phyloP scores from a whole-genome alignment of 2,113 vertebrate species.

The Xenus cinereus region DNA sequence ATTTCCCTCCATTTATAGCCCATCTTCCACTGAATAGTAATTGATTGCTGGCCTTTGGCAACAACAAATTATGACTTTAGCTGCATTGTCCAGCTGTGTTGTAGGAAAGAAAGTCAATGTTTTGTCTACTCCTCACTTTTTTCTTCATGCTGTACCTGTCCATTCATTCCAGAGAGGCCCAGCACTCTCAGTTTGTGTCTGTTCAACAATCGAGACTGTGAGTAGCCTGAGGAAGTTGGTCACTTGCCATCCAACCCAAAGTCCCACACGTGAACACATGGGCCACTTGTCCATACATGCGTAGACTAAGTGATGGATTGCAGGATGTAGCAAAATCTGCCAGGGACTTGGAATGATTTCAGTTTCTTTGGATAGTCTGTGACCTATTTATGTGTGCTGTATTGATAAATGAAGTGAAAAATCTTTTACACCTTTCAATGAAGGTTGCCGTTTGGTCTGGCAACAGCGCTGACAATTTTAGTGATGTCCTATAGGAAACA shows the following conservation, averaged over 20 bases:
- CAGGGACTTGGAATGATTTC: slow-evolving; percentile 33
- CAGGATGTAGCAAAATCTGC: slow-evolving; percentile 3
- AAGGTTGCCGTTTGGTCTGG: not conserved
- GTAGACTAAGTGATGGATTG: not conserved
- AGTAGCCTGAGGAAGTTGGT: not conserved
- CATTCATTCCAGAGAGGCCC: not conserved
- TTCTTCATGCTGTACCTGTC: not conserved
- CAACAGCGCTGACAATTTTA: slow-evolving; percentile 44
- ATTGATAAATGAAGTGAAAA: slow-evolving; percentile 61
- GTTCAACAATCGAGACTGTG: not conserved
- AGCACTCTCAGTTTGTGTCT: not conserved
- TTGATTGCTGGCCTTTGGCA: not conserved
- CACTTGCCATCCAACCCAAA: not conserved
- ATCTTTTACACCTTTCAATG: slow-evolving; percentile 42
- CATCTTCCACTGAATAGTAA: not conserved
- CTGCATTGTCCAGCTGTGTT: not conserved
- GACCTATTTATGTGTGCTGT: not conserved
- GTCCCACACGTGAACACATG: not conserved
- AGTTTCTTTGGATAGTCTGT: slow-evolving; percentile 8
- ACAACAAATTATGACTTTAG: not conserved
- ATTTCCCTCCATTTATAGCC: not conserved
- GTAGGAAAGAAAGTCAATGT: not conserved
- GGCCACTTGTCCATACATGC: not conserved
- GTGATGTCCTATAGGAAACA: slow-evolving; percentile 35
- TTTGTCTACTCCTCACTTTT: not conserved